phyloP scores from a whole-genome alignment of 1,140 invertebrate species.

The Drosophila tropicalis region DNA sequence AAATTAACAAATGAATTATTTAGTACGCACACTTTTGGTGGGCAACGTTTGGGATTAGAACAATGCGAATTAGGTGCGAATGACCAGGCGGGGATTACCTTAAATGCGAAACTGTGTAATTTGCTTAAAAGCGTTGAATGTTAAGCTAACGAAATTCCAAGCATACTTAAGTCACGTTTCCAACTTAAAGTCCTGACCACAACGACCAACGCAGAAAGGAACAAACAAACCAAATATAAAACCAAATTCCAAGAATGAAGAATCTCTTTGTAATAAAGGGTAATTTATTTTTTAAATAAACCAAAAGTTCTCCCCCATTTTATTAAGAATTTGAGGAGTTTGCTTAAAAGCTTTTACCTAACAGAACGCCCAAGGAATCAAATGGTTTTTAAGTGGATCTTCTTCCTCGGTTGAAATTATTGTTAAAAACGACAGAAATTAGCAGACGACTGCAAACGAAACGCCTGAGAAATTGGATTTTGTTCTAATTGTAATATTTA shows the following conservation, averaged over 20 bases:
- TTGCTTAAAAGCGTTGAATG: slow-evolving; percentile 60
- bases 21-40: slow-evolving; percentile 70
- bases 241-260: not conserved
- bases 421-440: too few relatives aligned
- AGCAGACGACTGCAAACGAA: too few relatives aligned
- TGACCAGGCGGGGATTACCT: slow-evolving; percentile 65
- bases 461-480: too few relatives aligned
- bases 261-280: not conserved
- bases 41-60: slow-evolving; percentile 67
- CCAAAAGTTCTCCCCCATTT: too few relatives aligned
- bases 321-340: too few relatives aligned
- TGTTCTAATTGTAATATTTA: too few relatives aligned
- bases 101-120: slow-evolving; percentile 72
- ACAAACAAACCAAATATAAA: not conserved
- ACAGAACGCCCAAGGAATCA: too few relatives aligned
- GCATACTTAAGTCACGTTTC: not conserved
- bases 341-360: too few relatives aligned
- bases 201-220: not conserved
- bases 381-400: too few relatives aligned
- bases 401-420: too few relatives aligned
- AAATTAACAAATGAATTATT: slow-evolving; percentile 81
- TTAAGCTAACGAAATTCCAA: slow-evolving; percentile 1
- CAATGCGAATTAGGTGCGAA: slow-evolving; percentile 77
- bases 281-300: too few relatives aligned
- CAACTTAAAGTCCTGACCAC: not conserved